Percentiles rank a stretch among this genome's conserved stretches.
phyloP scores from a whole-genome alignment of 2,113 vertebrate species.

The Rhea pennata region DNA sequence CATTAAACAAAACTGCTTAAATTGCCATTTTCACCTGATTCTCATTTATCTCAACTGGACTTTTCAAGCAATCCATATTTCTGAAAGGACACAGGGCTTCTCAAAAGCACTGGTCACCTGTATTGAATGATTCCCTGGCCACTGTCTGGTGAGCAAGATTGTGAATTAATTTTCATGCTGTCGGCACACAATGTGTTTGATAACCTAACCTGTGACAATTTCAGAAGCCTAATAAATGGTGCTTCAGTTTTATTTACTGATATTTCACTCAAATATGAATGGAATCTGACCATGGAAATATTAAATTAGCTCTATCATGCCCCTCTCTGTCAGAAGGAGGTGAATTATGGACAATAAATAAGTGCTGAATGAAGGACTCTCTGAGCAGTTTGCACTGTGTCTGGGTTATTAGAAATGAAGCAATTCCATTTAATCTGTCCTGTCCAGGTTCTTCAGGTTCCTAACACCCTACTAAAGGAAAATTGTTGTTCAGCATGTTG shows the following conservation, averaged over 20 bases:
- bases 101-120: neutral
- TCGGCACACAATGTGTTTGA: slow-evolving; percentile 34
- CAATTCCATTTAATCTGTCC: slow-evolving; percentile 42
- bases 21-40: neutral
- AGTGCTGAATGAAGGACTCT: slow-evolving; percentile 20
- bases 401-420: slow-evolving; percentile 37
- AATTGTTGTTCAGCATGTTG: neutral
- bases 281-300: slow-evolving; percentile 59
- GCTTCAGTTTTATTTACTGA: slow-evolving; percentile 75
- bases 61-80: slow-evolving; percentile 16
- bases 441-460: slow-evolving; percentile 17
- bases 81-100: neutral
- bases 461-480: slow-evolving; percentile 20
- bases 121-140: slow-evolving; percentile 28
- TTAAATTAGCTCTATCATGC: slow-evolving; percentile 65
- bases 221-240: slow-evolving; percentile 68
- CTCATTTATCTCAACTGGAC: slow-evolving; percentile 6
- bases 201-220: slow-evolving; percentile 73
- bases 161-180: slow-evolving; percentile 68
- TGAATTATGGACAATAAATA: slow-evolving; percentile 63
- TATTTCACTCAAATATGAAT: slow-evolving; percentile 73
- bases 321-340: slow-evolving; percentile 64
- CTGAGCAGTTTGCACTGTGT: neutral
- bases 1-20: neutral
- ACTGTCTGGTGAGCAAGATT: slow-evolving; percentile 29